phyloP scores from a whole-genome alignment of 2,888 invertebrate species.

The Tipula lateralis region DNA sequence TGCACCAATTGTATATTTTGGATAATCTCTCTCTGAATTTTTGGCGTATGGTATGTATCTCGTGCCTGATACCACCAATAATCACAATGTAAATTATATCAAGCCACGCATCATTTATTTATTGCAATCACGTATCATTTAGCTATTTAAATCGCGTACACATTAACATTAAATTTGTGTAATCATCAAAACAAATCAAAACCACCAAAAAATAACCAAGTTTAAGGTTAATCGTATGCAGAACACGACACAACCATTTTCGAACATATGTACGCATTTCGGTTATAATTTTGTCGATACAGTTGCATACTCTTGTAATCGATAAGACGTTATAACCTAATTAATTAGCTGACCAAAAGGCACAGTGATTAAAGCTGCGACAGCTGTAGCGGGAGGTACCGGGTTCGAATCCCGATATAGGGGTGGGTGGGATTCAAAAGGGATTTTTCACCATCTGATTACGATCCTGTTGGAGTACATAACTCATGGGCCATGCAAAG shows the following conservation, averaged over 20 bases:
- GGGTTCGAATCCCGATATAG: no score
- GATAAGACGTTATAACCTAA: neutral
- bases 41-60: neutral
- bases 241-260: neutral
- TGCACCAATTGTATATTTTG: no score
- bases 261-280: neutral
- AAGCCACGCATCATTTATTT: neutral
- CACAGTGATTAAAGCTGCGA: no score
- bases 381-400: no score
- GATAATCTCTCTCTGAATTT: no score
- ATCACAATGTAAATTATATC: no score
- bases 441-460: no score
- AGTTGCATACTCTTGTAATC: no score
- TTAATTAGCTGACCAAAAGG: no score
- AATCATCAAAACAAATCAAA: neutral
- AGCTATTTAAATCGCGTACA: neutral
- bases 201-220: neutral
- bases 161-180: neutral
- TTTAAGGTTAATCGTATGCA: neutral
- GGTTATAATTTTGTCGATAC: neutral
- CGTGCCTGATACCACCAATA: neutral
- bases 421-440: no score
- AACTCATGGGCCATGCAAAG: no score
- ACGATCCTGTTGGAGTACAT: no score
- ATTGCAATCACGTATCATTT: neutral